Percentiles rank a stretch among this genome's conserved stretches.
phyloP scores from a whole-genome alignment of 2,888 invertebrate species.

The Lochmaea capreae region DNA sequence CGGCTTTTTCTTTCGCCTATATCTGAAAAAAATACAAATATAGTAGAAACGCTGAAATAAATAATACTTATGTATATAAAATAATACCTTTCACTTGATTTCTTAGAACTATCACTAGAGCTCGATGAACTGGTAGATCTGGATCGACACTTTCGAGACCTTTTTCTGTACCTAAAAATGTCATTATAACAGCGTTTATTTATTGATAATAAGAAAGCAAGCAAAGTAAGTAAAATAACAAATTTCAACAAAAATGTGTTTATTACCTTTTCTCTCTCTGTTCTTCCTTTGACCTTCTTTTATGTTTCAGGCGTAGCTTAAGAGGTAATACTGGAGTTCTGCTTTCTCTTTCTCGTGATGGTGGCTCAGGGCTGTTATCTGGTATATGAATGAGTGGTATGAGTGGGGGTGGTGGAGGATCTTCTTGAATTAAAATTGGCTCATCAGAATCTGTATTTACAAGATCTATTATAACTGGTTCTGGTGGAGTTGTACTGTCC shows the following conservation, averaged over 20 bases:
- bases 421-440: constrained; percentile 55
- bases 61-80: too few species aligned
- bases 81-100: constrained; percentile 42
- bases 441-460: constrained; percentile 58
- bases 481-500: constrained; percentile 49
- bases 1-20: constrained; percentile 41
- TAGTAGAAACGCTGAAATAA: background rate
- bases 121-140: constrained; percentile 37
- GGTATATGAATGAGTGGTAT: constrained; percentile 38
- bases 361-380: constrained; percentile 34
- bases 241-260: background rate
- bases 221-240: background rate
- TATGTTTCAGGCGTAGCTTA: constrained; percentile 55
- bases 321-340: constrained; percentile 52
- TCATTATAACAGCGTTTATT: background rate
- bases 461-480: constrained; percentile 56
- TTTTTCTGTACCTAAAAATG: constrained; percentile 30
- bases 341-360: constrained; percentile 28
- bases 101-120: constrained; percentile 44
- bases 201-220: background rate
- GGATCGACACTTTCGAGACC: constrained; percentile 29
- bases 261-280: constrained; percentile 34
- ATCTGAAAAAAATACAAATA: constrained; percentile 29
- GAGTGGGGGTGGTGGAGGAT: constrained; percentile 35
- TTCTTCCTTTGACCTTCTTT: constrained; percentile 51